Percentiles rank a stretch among this genome's conserved stretches.
These are phyloP conservation scores for Chloroceryle amazona DNA, from an alignment of 2,797 vertebrate genomes.

Conservation along the genomic window DNA sequence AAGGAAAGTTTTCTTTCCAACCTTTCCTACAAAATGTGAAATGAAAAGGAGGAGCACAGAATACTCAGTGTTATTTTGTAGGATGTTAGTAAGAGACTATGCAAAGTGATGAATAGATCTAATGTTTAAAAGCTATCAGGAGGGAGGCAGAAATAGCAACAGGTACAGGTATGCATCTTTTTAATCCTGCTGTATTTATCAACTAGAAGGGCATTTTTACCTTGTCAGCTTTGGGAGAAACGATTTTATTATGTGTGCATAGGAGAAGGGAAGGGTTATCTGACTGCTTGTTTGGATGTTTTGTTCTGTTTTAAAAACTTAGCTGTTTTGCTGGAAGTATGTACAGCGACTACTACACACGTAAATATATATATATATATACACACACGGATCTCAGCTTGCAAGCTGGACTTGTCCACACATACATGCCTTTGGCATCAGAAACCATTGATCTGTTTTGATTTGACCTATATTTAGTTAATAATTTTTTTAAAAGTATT, in stretches of 20 bases:
- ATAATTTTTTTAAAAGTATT: background rate
- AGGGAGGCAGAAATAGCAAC: background rate
- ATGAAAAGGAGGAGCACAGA: background rate
- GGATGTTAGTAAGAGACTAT: background rate
- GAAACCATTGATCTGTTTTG: background rate
- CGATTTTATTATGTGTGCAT: background rate
- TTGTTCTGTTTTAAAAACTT: background rate
- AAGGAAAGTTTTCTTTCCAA: background rate
- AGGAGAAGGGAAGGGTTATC: background rate
- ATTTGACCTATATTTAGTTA: background rate
- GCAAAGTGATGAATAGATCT: background rate
- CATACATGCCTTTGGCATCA: background rate
- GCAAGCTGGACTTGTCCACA: background rate
- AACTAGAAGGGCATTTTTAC: background rate
- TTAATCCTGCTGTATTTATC: background rate
- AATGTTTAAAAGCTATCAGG: background rate
- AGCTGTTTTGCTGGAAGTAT: background rate
- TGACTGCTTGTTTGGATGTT: background rate
- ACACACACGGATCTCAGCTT: background rate
- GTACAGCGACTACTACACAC: background rate
- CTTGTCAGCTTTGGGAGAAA: background rate
- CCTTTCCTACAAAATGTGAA: too few relatives aligned
- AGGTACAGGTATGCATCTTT: background rate
- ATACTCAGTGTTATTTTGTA: background rate
- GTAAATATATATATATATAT: background rate